Percentiles rank a stretch among this genome's conserved stretches.
Conservation (phyloP, 1,140 invertebrate genomes). For the Drosophila guanche region DNA sequence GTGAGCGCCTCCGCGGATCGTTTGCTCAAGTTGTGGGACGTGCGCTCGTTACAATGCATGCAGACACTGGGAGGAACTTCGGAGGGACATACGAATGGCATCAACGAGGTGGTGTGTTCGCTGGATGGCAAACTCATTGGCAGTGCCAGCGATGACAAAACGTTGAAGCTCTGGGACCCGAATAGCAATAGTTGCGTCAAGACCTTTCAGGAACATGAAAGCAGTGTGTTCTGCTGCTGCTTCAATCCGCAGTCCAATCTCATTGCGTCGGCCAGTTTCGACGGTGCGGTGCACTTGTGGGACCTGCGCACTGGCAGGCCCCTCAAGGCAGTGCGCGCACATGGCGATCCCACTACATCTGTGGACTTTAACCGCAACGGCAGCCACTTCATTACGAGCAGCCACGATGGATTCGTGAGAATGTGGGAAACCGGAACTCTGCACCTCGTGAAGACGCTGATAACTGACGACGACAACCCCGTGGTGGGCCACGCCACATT, state of each 20-base stretch:
- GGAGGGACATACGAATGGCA: conserved; percentile 33
- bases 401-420: conserved; percentile 61
- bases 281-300: conserved; percentile 54
- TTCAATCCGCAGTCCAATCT: conserved; percentile 55
- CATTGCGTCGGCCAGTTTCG: conserved; percentile 51
- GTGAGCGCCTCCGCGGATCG: conserved; percentile 50
- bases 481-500: conserved; percentile 64
- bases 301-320: conserved; percentile 46
- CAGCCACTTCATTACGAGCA: conserved; percentile 54
- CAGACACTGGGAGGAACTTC: conserved; percentile 16
- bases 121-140: conserved; percentile 10
- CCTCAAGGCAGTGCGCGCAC: conserved; percentile 42
- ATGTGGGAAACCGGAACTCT: conserved; percentile 54
- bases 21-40: conserved; percentile 53
- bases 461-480: conserved; percentile 51
- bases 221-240: conserved; percentile 51
- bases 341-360: conserved; percentile 53
- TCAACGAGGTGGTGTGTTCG: conserved; percentile 63
- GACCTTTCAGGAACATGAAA: conserved; percentile 20
- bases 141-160: conserved; percentile 59
- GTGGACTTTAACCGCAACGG: conserved; percentile 62
- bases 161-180: conserved; percentile 43
- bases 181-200: conserved; percentile 11
- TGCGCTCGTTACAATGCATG: conserved; percentile 2
- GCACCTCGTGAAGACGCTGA: conserved; percentile 49